Evolutionary conservation across 2,113 vertebrate genomes (phyloP), one percentile per base, ranked within the genome.

Genomic region (Chaetodon auriga): DNA sequence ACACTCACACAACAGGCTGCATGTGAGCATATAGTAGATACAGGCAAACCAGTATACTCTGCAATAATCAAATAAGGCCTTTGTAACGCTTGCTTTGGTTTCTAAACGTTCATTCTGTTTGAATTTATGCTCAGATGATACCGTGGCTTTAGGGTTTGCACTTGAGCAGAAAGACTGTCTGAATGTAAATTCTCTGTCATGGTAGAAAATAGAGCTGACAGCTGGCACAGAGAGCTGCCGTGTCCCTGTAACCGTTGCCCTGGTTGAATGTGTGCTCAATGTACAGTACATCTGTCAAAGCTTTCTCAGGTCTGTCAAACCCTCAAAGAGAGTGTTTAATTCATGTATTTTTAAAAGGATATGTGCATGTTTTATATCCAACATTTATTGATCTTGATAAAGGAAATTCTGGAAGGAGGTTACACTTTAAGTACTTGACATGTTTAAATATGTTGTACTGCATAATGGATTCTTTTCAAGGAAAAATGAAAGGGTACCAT

Each of bases 131-230:
- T 73, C 30, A 16, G 43, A 65, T 78, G 0, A 38, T 18, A 57
- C n/a, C 60, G 21, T 48, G 43, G 1, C 25, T 61, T 21, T 18
- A 63, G 36, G 35, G 9, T 76, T 53, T 60, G 63, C n/a, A 30
- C 72, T 79, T 41, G 4, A 49, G 5, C 55, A 55, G 23, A 63
- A 66, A 78, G 68, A 69, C 9, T 7, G 86, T 81, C 82, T 84
- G 71, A 80, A 87, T 80, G 68, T 85, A 85, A 92, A 89, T 82
- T 43, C 23, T 71, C 74, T 68, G 66, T 61, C 36, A 41, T 60
- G 66, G 54, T 58, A 38, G 54, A 81, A 63, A 81, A 54, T 68
- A 68, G n/a, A 75, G 78, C 72, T 78, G 80, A 80, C 80, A 88
- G 78, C 45, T 57, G 65, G 48, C 45, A 66, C 62, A n/a, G 43